Evolutionary conservation across 2,113 vertebrate species (phyloP).

Genomic region (Bos taurus): ARS-UCD2.0 NC_037344.1:3999001-3999500

Average conservation of each 20-base stretch:
- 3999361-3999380: neutral
- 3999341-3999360: neutral
- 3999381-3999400: neutral
- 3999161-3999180: neutral
- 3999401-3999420: neutral
- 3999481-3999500: neutral
- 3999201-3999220: neutral
- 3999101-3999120: neutral
- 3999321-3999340: neutral
- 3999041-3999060: fast-evolving
- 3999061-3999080: neutral
- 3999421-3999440: neutral
- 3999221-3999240: neutral
- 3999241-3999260: neutral
- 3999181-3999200: neutral
- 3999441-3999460: neutral
- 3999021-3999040: neutral
- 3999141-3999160: neutral
- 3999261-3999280: neutral
- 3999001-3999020: neutral
- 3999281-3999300: neutral
- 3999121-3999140: neutral
- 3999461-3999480: neutral
- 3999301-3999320: neutral
- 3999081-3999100: neutral